A percentile compares a stretch with the other conserved stretches of the same genome.
phyloP scores from a whole-genome alignment of 2,113 vertebrate species.

The Bos javanicus region DNA sequence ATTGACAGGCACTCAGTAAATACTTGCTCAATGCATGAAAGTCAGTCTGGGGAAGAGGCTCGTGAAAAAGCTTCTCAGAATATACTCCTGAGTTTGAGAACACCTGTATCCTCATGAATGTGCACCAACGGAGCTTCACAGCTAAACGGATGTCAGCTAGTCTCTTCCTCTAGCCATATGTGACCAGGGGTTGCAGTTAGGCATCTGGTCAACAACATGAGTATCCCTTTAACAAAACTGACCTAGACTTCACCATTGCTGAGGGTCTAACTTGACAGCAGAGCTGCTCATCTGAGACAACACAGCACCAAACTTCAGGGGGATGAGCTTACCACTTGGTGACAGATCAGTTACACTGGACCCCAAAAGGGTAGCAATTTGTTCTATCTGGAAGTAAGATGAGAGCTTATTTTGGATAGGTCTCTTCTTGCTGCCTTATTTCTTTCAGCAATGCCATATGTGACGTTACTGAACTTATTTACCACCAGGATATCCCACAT shows the following conservation, averaged over 20 bases:
- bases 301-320: background rate
- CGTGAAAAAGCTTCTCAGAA: background rate
- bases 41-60: background rate
- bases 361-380: background rate
- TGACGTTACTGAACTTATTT: background rate
- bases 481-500: background rate
- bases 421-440: background rate
- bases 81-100: background rate
- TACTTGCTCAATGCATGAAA: background rate
- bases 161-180: background rate
- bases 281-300: background rate
- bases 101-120: background rate
- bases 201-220: background rate
- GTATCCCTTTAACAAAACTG: background rate
- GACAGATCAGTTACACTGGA: background rate
- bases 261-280: background rate
- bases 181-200: background rate
- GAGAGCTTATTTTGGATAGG: background rate
- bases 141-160: background rate
- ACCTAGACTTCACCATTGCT: background rate
- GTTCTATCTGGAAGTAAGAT: background rate
- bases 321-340: background rate
- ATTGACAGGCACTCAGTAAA: background rate
- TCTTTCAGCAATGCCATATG: background rate
- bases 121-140: background rate